phyloP scores from a whole-genome alignment of 1,140 invertebrate genomes.

The Bombus balteatus region DNA sequence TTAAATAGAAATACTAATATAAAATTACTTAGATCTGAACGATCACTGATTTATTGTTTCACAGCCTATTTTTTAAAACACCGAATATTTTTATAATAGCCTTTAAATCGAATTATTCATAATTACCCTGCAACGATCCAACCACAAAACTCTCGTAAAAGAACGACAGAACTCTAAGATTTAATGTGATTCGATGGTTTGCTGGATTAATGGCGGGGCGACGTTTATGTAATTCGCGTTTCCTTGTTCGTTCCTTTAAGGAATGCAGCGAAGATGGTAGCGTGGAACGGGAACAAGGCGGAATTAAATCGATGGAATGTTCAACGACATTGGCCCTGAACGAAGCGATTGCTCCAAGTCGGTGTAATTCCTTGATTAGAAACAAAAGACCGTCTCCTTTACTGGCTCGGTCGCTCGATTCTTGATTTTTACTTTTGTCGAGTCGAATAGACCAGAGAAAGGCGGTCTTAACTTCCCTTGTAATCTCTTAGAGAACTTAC shows the following conservation, averaged over 20 bases:
- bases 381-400: not conserved
- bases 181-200: constrained; percentile 54
- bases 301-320: constrained; percentile 38
- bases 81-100: too few relatives aligned
- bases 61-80: too few relatives aligned
- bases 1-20: too few relatives aligned
- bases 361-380: constrained; percentile 29
- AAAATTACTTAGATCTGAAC: too few relatives aligned
- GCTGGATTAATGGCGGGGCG: constrained; percentile 43
- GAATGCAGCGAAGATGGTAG: constrained; percentile 12
- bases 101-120: too few relatives aligned
- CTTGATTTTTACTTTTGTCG: not conserved
- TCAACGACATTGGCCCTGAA: constrained; percentile 9
- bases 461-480: not conserved
- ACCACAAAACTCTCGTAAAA: not conserved
- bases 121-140: too few relatives aligned
- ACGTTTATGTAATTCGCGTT: constrained; percentile 52
- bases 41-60: too few relatives aligned
- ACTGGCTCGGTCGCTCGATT: not conserved
- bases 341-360: not conserved
- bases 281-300: constrained; percentile 33
- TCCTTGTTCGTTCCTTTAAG: constrained; percentile 52
- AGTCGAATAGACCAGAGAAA: not conserved
- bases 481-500: not conserved
- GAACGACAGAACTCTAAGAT: constrained; percentile 32